Evolutionary conservation across 2,888 invertebrate genomes (phyloP).

Genomic region (Ypsolopha sequella): DNA sequence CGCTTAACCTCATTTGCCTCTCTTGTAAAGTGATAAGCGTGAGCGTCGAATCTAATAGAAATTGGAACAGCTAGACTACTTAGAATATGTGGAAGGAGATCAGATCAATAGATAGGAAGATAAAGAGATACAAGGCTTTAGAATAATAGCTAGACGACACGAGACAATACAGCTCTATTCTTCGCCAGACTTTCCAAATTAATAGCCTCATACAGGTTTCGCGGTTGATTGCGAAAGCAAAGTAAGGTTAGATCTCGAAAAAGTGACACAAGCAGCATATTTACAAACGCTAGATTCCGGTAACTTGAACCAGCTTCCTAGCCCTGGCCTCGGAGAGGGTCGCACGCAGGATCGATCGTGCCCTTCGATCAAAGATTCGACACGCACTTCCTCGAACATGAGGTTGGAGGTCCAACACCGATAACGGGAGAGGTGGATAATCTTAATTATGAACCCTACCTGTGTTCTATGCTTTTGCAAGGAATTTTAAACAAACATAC

Average conservation of each 20-base stretch:
- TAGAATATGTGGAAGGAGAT: background rate
- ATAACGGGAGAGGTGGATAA: background rate
- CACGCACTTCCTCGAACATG: conserved; percentile 19
- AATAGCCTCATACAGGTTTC: no score
- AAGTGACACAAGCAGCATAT: no score
- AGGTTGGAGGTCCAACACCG: conserved; percentile 1
- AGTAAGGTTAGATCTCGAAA: no score
- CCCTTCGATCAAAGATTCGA: conserved; percentile 24
- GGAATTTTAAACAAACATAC: no score
- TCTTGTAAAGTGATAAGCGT: background rate
- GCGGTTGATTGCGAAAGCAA: no score
- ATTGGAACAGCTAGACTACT: background rate
- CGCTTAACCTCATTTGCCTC: conserved; percentile 2
- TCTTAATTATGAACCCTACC: background rate
- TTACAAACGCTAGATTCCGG: background rate
- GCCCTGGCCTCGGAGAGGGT: background rate
- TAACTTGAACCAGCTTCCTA: background rate
- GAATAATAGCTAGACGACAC: background rate
- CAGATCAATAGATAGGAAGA: background rate
- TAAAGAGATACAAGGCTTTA: no score
- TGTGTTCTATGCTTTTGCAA: no score
- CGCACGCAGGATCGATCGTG: conserved; percentile 8
- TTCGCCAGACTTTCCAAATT: no score
- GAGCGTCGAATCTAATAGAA: background rate
- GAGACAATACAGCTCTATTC: background rate